A percentile compares a stretch with the other conserved stretches of the same genome.
These are phyloP conservation scores for Drosophila recens DNA, from an alignment of 2,888 invertebrate species.

Conservation along the genomic window DNA sequence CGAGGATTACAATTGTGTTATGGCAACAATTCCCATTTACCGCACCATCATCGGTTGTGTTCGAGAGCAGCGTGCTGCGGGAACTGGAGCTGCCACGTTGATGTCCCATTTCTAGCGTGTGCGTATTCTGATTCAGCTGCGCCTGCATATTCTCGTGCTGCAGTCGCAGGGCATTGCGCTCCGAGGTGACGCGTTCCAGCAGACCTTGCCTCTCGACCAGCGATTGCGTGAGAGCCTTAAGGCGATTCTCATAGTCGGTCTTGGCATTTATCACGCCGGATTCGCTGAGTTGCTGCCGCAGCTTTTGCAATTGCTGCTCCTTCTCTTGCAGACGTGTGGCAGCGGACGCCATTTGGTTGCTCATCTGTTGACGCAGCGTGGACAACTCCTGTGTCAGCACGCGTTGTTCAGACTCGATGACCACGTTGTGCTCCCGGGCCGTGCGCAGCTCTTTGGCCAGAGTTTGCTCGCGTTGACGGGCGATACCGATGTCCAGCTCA, in stretches of 20 bases:
- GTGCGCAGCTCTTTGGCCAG: conserved; percentile 75
- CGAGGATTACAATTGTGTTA: not conserved
- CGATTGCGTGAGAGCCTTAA: conserved; percentile 91
- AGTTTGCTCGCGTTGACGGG: conserved; percentile 66
- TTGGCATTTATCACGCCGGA: conserved; percentile 74
- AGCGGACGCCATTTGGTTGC: conserved; percentile 80
- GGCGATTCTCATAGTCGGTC: conserved; percentile 78
- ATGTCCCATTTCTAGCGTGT: conserved; percentile 73
- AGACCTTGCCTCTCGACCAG: conserved; percentile 94
- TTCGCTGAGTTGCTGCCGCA: conserved; percentile 49
- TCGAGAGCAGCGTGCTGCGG: conserved; percentile 86
- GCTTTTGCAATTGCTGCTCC: conserved; percentile 80
- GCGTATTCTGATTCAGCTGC: conserved; percentile 87
- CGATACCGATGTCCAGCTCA: conserved; percentile 53
- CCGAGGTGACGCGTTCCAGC: conserved; percentile 93
- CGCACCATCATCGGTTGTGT: conserved; percentile 89
- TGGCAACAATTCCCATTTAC: not conserved
- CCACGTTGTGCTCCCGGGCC: conserved; percentile 86
- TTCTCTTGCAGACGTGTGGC: conserved; percentile 78
- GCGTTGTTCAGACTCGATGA: conserved; percentile 84
- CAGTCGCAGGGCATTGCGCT: conserved; percentile 93
- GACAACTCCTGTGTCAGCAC: conserved; percentile 84
- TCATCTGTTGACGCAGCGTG: conserved; percentile 84
- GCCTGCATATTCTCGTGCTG: conserved; percentile 89
- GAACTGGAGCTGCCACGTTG: conserved; percentile 34